Evolutionary conservation across 2,888 invertebrate genomes (phyloP).

Genomic region (Noctua janthina): DNA sequence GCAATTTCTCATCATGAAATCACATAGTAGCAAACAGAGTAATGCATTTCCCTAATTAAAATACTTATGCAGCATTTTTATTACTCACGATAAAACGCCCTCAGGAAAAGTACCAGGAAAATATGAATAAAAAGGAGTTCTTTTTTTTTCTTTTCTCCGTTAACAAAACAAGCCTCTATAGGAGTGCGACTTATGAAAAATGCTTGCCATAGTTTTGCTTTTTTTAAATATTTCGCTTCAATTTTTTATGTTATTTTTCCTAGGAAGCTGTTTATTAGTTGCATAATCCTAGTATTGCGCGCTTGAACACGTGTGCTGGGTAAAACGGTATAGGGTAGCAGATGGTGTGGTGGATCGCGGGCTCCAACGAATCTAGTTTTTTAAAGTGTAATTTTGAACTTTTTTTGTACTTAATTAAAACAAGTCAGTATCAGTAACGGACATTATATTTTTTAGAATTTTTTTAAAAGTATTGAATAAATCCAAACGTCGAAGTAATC

Average conservation of each 20-base stretch:
- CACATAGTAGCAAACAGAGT: background rate
- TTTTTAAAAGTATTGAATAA: background rate
- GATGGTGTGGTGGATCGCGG: conserved; percentile 11
- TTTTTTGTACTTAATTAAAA: background rate
- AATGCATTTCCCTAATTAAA: conserved; percentile 36
- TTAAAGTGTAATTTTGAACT: too few relatives aligned
- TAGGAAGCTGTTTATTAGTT: conserved; percentile 52
- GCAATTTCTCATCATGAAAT: background rate
- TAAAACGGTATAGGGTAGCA: conserved; percentile 20
- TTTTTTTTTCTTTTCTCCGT: conserved; percentile 12
- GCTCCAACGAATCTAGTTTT: background rate
- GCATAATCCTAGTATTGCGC: conserved; percentile 58
- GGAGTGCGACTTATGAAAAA: conserved; percentile 45
- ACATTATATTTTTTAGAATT: background rate
- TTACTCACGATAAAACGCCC: background rate
- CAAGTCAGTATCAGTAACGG: background rate
- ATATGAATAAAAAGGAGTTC: conserved; percentile 11
- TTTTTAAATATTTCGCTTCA: conserved; percentile 27
- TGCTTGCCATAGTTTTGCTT: conserved; percentile 31
- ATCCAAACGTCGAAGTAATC: background rate
- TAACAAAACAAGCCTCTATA: conserved; percentile 20
- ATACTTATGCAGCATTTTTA: conserved; percentile 27
- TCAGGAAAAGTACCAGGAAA: conserved; percentile 36
- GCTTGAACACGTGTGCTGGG: conserved; percentile 34
- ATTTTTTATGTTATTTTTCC: conserved; percentile 24